Conservation (phyloP, 2,888 invertebrate species). For the Caenorhabditis sp. region DNA sequence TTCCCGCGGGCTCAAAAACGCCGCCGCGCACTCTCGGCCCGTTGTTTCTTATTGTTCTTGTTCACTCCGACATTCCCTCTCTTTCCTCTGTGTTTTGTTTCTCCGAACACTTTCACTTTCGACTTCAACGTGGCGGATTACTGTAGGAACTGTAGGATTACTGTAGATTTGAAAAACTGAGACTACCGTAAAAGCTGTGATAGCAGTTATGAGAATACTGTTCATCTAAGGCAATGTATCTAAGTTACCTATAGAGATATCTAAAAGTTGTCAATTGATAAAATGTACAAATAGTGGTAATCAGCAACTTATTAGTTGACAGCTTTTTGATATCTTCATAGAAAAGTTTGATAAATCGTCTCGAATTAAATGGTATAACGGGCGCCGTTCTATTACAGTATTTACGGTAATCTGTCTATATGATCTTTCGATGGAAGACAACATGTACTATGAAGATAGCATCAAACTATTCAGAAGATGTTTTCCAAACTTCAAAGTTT, state of each 20-base stretch:
- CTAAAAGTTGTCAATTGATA: no score
- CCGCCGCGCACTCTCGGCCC: slow-evolving; percentile 18
- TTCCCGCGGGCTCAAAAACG: slow-evolving; percentile 34
- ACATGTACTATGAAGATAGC: background rate
- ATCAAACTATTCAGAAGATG: background rate
- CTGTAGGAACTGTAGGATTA: background rate
- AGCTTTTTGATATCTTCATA: no score
- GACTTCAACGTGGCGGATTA: background rate
- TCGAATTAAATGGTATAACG: no score
- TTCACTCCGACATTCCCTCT: background rate
- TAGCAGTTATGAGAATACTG: no score
- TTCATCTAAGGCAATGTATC: no score
- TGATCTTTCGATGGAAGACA: background rate
- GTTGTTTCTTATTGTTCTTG: slow-evolving; percentile 50
- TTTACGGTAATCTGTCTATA: background rate
- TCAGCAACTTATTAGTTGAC: no score
- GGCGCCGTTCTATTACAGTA: no score
- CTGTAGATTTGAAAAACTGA: no score
- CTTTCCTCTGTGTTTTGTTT: slow-evolving; percentile 18
- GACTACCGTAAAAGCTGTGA: no score
- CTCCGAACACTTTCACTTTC: slow-evolving; percentile 13
- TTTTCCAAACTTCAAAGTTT: background rate
- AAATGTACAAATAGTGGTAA: no score
- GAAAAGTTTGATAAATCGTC: no score
- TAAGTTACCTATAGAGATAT: no score